Base-by-base conservation (phyloP, 2,888 invertebrate species). In the Colostygia pectinataria region DNA sequence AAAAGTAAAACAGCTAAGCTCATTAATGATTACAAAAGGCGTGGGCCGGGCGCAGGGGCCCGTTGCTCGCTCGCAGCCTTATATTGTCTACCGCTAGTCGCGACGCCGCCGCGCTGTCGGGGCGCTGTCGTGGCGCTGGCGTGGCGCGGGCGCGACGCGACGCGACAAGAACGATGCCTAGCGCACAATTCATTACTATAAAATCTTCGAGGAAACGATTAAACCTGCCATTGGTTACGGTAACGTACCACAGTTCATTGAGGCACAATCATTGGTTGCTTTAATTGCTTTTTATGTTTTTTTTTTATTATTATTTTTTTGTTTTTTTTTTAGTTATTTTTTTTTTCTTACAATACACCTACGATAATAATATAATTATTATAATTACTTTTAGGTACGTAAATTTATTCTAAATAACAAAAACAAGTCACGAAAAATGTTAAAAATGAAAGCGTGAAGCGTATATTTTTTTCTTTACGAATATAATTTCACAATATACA, bases 251-350 rank as follows among this genome's bases (percentile, higher is more conserved):
- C 90, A 88, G 87, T 85, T 88, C 81, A 88, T 88, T 88, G 89
- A 90, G 90, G 90, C 90, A 90, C 90, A 89, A 90, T 89, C 88
- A 90, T 90, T 90, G 90, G 90, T 90, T 89, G 86, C 78, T 87
- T 88, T 83, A 78, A 83, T 87, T 88, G 83, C 84, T 89, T 86
- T 85, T 79, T 71, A 65, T 72, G 76, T 77, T 78, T 74, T 72
- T 66, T 69, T 61, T 66, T 65, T 69, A 64, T 62, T 72, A 73
- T 68, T 64, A 62, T 66, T 68, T 69, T 68, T 64, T 72, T 71
- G 70, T 60, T 61, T 69, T 46, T 75, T 79, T 74, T 72, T 68
- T 66, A 67, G 59, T 65, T 66, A 57, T 72, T 71, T 71, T 69
- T 70, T 71, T 64, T 68, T 70, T 51, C 54, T 57, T 59, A 57